A percentile compares a stretch with the other conserved stretches of the same genome.
These are phyloP conservation scores for Nycteola revayana DNA, from an alignment of 2,888 invertebrate species.

Conservation along the genomic window DNA sequence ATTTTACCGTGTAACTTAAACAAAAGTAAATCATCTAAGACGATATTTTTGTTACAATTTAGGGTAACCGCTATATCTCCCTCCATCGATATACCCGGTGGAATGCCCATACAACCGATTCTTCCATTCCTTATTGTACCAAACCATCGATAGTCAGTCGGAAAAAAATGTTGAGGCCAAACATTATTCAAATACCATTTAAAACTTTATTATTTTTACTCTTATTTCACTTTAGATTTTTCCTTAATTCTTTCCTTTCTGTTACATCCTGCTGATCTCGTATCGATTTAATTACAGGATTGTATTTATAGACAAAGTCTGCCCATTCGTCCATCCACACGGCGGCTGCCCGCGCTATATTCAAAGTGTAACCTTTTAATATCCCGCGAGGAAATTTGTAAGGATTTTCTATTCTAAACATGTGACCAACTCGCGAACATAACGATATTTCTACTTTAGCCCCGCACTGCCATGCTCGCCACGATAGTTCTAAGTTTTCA, in stretches of 20 bases:
- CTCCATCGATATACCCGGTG: constrained; percentile 83
- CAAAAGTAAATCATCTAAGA: constrained; percentile 86
- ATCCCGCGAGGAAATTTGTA: constrained; percentile 98
- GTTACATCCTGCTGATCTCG: constrained; percentile 84
- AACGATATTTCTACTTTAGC: constrained; percentile 95
- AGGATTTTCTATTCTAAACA: constrained; percentile 95
- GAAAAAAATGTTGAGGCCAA: constrained; percentile 98
- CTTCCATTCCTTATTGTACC: constrained; percentile 87
- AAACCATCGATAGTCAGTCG: constrained; percentile 92
- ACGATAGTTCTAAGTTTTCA: constrained; percentile 98
- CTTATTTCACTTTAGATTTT: constrained; percentile 90
- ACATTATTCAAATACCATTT: constrained; percentile 96
- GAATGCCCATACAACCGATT: constrained; percentile 62
- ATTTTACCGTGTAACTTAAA: constrained; percentile 89
- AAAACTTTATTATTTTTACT: too few species aligned
- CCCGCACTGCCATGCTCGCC: constrained; percentile 98
- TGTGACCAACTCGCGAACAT: constrained; percentile 96
- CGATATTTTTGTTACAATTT: constrained; percentile 82
- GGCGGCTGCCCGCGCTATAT: constrained; percentile 94
- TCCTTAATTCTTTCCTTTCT: constrained; percentile 85
- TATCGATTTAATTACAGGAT: constrained; percentile 83
- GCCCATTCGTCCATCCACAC: constrained; percentile 99
- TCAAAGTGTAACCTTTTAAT: constrained; percentile 91
- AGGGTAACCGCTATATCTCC: constrained; percentile 87
- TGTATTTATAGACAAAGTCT: constrained; percentile 94